Evolutionary conservation across 2,888 invertebrate genomes (phyloP), one percentile per base, ranked within the genome.

Genomic region (Isoperla grammatica): DNA sequence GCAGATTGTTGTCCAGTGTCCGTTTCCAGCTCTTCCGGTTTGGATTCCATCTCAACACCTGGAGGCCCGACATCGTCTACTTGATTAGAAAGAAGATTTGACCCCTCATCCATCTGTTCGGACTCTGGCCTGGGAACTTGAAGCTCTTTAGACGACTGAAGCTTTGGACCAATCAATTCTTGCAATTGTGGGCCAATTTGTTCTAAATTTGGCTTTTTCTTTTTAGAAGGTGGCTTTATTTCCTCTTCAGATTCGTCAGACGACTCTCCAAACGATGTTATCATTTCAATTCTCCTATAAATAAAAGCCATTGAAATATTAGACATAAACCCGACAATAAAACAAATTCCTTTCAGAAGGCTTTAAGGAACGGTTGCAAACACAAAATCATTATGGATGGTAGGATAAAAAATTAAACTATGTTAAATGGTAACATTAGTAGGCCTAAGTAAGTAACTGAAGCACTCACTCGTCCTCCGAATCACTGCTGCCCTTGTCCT

Each of bases 241-340:
- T 78, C 78, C 42, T 79, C 77, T 56, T 75, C 76, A 0, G 80
- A 79, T 43, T 75, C 77, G n/a, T 75, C 76, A 0, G 79, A 78
- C 48, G 78, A 78, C 46, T 75, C 76, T 9, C 78, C 78, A 67
- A 79, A 82, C 0, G 80, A 80, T 4, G 81, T 78, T 64, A 82
- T 81, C 70, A 82, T 74, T 67, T 79, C 79, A 65, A 81, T 79
- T 75, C 78, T 79, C 56, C 81, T 81, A 65, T 29, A 8, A 29
- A 29, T 8, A 29, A 29, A 29, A 29, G 8, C 29, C 4, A 29
- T n/a, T 40, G 5, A 49, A 49, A 57, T 1, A 58, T 15, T 42
- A 15, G 9, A 20, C 20, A 4, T 13, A n/a, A 22, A 50, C 12
- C n/a, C 11, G 17, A 6, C 29, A 35, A 64, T 29, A 20, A 37